Base-by-base conservation (phyloP, 1,140 invertebrate species). In the Cotesia vestalis region DNA sequence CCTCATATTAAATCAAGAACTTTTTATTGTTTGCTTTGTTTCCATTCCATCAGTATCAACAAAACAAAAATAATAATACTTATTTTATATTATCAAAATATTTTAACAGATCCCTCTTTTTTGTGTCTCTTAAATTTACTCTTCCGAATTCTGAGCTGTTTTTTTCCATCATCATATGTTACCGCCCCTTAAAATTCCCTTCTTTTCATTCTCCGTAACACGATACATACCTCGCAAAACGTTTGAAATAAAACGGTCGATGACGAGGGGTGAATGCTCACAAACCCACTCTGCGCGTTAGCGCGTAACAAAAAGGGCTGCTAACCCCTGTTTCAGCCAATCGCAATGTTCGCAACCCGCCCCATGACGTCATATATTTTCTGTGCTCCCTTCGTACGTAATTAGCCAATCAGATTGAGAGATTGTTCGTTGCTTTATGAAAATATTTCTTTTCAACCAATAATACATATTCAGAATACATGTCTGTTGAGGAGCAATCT, bases 381-480 rank as follows among this genome's bases (percentile, higher is more conserved):
- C 35, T 40, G 36, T 4, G 73, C 76, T 78, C 76, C 77, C 77
- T 69, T 40, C 55, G 17, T 51, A 52, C 34, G 73, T 83, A 83
- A 84, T 83, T 84, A 83, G 82, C 83, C 83, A 84, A 84, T 84
- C 80, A 78, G 77, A 79, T 80, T 72, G 34, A 27, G 35, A 55
- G 60, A 57, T 11, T 20, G 52, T 34, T 69, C 46, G 27, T 59
- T 69, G 53, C 46, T 69, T 40, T 40, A 38, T 69, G 38, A 60
- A 69, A 20, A 38, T 3, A 46, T 46, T 46, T 12, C 6, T 60
- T 20, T 69, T 8, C 20, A 4, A 38, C 34, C 35, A 59, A 59
- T 59, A 17, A 59, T 59, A 11, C 8, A 8, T 5, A 34, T 6
- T 9, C 20, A 27, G 17, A n/a, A 6, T 20, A 55, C 11, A 46